These are phyloP conservation scores for Spheniscus mendiculus DNA, from an alignment of 2,113 vertebrate species.

Conservation along the genomic window DNA sequence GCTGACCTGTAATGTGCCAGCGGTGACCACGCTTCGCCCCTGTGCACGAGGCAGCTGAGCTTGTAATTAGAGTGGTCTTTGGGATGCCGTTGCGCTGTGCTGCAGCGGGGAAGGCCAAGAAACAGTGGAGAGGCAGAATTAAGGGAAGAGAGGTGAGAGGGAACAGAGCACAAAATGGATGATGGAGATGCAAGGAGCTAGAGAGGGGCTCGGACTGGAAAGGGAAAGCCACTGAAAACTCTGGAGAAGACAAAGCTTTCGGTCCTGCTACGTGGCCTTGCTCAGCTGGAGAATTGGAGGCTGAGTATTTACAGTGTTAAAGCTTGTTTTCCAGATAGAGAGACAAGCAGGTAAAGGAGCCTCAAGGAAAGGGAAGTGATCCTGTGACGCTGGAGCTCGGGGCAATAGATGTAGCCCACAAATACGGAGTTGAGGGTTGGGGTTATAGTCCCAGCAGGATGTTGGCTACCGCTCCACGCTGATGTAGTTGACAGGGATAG, in stretches of 20 bases:
- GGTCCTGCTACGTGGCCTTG: neutral
- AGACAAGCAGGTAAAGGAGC: neutral
- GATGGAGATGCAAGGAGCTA: neutral
- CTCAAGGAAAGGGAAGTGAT: neutral
- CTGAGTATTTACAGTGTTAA: neutral
- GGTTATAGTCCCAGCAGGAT: neutral
- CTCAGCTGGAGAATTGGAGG: neutral
- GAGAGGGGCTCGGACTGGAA: neutral
- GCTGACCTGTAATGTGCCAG: neutral
- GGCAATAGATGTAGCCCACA: neutral
- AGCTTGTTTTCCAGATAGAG: neutral
- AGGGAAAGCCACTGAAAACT: neutral
- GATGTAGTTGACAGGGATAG: neutral
- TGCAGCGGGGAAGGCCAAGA: neutral
- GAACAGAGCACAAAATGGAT: neutral
- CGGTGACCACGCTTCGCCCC: neutral
- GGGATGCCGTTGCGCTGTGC: neutral
- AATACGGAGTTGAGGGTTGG: neutral
- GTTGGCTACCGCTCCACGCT: neutral
- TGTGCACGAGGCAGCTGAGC: neutral
- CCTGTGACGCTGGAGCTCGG: neutral
- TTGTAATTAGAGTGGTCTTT: neutral
- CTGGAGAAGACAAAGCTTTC: neutral
- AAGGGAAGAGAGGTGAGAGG: neutral
- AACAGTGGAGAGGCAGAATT: neutral